phyloP scores from a whole-genome alignment of 2,888 invertebrate species.

The Rhodophaea formosa region DNA sequence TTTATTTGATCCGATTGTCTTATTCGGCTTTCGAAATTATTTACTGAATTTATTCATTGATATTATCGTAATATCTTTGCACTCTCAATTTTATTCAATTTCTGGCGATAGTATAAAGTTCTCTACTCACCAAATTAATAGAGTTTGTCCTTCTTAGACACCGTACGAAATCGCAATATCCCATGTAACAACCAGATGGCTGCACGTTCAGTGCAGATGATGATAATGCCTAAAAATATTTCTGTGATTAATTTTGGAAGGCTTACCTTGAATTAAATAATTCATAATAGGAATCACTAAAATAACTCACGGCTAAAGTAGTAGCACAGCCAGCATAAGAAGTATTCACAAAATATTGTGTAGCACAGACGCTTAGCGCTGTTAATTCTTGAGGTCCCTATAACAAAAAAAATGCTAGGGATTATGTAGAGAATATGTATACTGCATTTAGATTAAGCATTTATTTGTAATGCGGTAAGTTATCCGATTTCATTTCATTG shows the following conservation, averaged over 20 bases:
- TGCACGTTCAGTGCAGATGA: slow-evolving; percentile 72
- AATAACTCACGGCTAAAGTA: slow-evolving; percentile 72
- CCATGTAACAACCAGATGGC: slow-evolving; percentile 77
- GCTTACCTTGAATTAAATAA: too few relatives aligned
- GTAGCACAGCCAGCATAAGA: slow-evolving; percentile 75
- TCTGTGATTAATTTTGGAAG: neutral
- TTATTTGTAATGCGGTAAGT: too few relatives aligned
- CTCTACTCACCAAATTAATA: slow-evolving; percentile 71
- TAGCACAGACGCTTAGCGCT: slow-evolving; percentile 76
- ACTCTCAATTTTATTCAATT: too few relatives aligned
- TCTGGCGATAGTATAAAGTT: too few relatives aligned
- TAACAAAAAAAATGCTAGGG: slow-evolving; percentile 29
- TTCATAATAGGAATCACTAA: neutral
- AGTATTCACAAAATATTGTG: slow-evolving; percentile 76
- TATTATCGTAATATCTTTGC: too few relatives aligned
- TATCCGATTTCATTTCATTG: too few relatives aligned
- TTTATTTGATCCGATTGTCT: too few relatives aligned
- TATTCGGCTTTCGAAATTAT: too few relatives aligned
- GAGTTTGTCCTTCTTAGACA: slow-evolving; percentile 81
- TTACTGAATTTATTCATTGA: too few relatives aligned
- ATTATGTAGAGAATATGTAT: too few relatives aligned
- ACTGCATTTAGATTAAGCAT: too few relatives aligned
- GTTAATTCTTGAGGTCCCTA: slow-evolving; percentile 79
- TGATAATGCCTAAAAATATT: slow-evolving; percentile 54
- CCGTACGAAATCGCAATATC: slow-evolving; percentile 83